phyloP scores from a whole-genome alignment of 2,113 vertebrate genomes.

The Vireo altiloquus region DNA sequence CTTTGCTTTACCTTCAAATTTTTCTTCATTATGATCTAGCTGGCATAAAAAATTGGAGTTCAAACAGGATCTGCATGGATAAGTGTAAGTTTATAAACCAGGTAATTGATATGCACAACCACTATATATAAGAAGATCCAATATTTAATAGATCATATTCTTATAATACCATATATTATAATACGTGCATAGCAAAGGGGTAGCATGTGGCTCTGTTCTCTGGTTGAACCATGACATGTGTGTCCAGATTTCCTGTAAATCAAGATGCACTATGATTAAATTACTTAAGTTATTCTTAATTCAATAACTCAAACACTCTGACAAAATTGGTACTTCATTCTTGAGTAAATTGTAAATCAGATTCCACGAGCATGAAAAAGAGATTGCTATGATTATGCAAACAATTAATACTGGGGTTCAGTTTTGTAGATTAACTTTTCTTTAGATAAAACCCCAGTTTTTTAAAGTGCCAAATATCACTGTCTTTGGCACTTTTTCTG shows the following conservation, averaged over 20 bases:
- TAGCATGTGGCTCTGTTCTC: not conserved
- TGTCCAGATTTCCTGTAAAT: not conserved
- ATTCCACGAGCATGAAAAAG: not conserved
- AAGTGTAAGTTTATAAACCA: not conserved
- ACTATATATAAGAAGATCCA: not conserved
- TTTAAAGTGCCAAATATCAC: not conserved
- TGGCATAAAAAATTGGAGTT: not conserved
- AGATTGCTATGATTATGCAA: not conserved
- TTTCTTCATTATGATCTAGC: not conserved
- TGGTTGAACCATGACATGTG: not conserved
- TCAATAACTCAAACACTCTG: not conserved
- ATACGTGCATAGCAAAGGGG: not conserved
- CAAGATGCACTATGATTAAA: not conserved
- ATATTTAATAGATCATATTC: not conserved
- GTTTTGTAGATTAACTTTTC: not conserved
- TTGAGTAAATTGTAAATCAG: not conserved
- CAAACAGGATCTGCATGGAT: not conserved
- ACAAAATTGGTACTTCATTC: not conserved
- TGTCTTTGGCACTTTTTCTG: not conserved
- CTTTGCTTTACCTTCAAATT: not conserved
- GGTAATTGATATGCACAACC: not conserved
- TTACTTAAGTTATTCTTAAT: conserved; percentile 3
- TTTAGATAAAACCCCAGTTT: not conserved
- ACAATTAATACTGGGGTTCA: not conserved
- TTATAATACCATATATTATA: not conserved